These are phyloP conservation scores for Sapayoa aenigma DNA, from an alignment of 2,113 vertebrate species.

Conservation along the genomic window DNA sequence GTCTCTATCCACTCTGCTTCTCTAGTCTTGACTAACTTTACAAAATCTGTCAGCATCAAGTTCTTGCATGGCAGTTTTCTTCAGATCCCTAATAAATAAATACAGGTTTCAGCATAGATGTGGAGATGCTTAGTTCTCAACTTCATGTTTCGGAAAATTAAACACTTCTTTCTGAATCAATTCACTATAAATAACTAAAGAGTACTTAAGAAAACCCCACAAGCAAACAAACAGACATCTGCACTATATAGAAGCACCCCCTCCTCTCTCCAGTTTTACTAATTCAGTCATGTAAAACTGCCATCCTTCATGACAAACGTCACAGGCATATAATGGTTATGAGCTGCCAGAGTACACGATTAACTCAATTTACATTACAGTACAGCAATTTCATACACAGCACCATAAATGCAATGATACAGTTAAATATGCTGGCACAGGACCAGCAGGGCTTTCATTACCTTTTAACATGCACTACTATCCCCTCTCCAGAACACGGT, in stretches of 20 bases:
- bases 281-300: neutral
- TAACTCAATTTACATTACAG: neutral
- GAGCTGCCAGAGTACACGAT: neutral
- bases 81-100: neutral
- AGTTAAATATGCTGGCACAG: neutral
- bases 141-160: neutral
- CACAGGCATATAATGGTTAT: neutral
- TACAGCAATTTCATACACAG: neutral
- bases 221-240: neutral
- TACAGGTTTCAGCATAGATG: neutral
- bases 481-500: neutral
- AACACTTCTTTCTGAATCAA: neutral
- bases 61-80: neutral
- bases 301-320: neutral
- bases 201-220: neutral
- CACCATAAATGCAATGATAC: neutral
- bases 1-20: neutral
- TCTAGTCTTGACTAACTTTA: constrained; percentile 4
- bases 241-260: neutral
- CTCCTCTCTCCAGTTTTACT: neutral
- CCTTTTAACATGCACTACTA: neutral
- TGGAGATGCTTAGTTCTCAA: accelerated
- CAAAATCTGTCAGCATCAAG: neutral
- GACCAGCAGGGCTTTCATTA: neutral
- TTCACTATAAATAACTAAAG: neutral